Evolutionary conservation across 2,797 vertebrate genomes (phyloP).

Genomic region (Sciurus carolinensis): DNA sequence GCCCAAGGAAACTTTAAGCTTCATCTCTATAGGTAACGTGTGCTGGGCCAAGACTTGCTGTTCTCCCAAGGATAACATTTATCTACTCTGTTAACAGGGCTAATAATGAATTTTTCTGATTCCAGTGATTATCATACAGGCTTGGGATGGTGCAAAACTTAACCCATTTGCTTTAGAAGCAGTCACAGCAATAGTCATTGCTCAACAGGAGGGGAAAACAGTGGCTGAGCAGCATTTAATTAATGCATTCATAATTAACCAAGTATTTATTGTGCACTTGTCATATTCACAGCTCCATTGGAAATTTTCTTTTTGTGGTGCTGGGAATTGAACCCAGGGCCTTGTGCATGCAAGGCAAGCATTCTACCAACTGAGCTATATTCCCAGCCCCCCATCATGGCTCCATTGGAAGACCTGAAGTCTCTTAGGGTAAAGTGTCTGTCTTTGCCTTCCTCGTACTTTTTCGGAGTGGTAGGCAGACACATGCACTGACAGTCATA

Average conservation of each 20-base stretch:
- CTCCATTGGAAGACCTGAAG: background rate
- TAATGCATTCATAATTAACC: background rate
- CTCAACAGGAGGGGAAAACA: background rate
- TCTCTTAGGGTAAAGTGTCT: background rate
- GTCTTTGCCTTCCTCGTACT: background rate
- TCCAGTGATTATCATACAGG: background rate
- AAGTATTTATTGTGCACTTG: background rate
- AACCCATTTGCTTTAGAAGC: slow-evolving; percentile 19
- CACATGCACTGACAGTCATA: fast-evolving
- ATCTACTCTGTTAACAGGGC: background rate
- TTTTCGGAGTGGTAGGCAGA: background rate
- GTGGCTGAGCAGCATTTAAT: background rate
- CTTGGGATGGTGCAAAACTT: background rate
- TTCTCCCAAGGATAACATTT: background rate
- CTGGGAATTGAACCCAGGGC: too few relatives aligned
- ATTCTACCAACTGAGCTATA: too few relatives aligned
- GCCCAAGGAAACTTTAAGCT: background rate
- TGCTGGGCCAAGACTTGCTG: background rate
- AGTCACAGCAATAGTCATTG: background rate
- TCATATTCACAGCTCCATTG: background rate
- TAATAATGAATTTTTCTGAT: slow-evolving; percentile 3
- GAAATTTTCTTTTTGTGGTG: background rate
- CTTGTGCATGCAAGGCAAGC: too few relatives aligned
- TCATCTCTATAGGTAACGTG: background rate
- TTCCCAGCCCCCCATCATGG: too few relatives aligned